These are phyloP conservation scores for Coryphaenoides rupestris DNA, from an alignment of 2,113 vertebrate genomes.

Conservation along the genomic window DNA sequence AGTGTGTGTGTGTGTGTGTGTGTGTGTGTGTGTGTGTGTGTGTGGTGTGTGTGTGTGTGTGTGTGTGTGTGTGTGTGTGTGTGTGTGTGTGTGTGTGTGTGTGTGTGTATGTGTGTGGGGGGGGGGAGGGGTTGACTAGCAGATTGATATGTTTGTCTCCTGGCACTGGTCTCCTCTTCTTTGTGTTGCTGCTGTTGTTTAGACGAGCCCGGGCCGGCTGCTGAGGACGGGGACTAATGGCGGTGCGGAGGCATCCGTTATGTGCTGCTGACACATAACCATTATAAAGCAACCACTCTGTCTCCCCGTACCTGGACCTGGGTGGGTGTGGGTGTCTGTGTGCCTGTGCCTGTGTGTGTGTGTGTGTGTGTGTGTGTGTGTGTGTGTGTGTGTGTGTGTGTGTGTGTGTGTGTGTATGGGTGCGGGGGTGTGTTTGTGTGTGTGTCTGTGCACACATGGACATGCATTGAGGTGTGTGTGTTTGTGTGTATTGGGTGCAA, in stretches of 20 bases:
- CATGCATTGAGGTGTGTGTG: conserved; percentile 9
- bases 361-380: conserved; percentile 17
- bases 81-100: conserved; percentile 21
- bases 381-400: conserved; percentile 27
- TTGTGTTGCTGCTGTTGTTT: conserved; percentile 62
- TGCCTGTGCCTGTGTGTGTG: not conserved
- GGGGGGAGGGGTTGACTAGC: conserved; percentile 24
- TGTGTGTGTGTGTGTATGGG: no score
- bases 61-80: conserved; percentile 31
- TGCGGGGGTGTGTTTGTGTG: no score
- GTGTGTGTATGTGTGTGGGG: no score
- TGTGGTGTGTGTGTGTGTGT: conserved; percentile 2
- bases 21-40: conserved; percentile 7
- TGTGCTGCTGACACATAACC: conserved; percentile 64
- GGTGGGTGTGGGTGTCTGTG: not conserved
- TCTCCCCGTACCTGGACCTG: conserved; percentile 32
- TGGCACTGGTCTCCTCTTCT: conserved; percentile 63
- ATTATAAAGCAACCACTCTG: conserved; percentile 63
- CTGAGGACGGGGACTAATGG: conserved; percentile 74
- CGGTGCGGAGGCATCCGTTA: conserved; percentile 68
- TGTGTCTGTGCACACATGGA: no score
- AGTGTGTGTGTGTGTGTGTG: conserved; percentile 1
- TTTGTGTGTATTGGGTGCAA: not conserved
- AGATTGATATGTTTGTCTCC: conserved; percentile 73
- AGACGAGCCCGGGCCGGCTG: conserved; percentile 60